A percentile compares a stretch with the other conserved stretches of the same genome.
Evolutionary conservation across 2,797 vertebrate genomes (phyloP).

Genomic region (Chrosomus eos): DNA sequence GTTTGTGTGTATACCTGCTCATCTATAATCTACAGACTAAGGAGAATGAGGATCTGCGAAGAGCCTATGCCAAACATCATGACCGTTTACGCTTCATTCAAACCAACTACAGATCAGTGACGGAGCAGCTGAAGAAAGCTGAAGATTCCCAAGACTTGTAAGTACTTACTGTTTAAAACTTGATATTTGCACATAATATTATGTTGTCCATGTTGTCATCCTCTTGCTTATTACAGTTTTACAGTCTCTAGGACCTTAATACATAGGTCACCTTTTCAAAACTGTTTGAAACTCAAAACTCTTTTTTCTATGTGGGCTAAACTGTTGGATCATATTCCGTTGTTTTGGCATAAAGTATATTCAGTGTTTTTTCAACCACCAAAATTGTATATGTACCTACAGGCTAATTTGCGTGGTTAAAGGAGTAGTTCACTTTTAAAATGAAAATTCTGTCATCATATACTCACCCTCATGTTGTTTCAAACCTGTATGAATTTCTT

Average conservation of each 20-base stretch:
- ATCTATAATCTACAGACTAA: constrained; percentile 70
- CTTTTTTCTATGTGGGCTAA: background rate
- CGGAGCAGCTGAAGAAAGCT: constrained; percentile 86
- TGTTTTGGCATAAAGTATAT: background rate
- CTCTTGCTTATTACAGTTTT: background rate
- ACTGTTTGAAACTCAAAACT: background rate
- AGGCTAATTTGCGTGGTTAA: no score
- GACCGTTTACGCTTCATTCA: constrained; percentile 88
- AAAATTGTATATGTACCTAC: background rate
- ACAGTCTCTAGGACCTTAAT: background rate
- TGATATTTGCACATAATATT: background rate
- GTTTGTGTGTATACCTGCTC: constrained; percentile 39
- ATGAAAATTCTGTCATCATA: no score
- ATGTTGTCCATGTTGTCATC: background rate
- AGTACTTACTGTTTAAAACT: constrained; percentile 69
- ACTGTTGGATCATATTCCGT: background rate
- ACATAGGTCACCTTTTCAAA: background rate
- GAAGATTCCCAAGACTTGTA: constrained; percentile 82
- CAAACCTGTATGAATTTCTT: no score
- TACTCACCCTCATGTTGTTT: no score
- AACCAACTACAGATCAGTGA: constrained; percentile 85
- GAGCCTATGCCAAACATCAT: constrained; percentile 81
- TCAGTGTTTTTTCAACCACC: background rate
- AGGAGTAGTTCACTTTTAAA: no score
- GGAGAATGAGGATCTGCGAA: constrained; percentile 87